Evolutionary conservation across 2,888 invertebrate genomes (phyloP).

Genomic region (Lasioglossum figueresi): DNA sequence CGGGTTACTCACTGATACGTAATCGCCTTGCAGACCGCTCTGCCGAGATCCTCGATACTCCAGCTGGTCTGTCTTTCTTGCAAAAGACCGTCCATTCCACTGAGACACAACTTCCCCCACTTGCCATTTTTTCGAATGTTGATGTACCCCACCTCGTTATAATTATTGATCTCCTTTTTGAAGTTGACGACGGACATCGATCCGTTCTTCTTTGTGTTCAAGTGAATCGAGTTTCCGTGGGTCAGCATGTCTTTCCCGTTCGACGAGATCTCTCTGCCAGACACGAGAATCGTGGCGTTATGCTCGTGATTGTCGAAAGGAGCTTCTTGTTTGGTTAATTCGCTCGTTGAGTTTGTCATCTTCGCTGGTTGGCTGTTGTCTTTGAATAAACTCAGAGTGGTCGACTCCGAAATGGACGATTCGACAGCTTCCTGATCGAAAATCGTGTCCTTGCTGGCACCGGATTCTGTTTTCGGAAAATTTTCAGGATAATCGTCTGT

Average conservation of each 20-base stretch:
- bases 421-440: conserved; percentile 75
- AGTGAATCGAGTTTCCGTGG: conserved; percentile 60
- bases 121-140: conserved; percentile 90
- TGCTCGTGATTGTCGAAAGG: neutral
- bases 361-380: conserved; percentile 29
- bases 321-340: neutral
- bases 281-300: conserved; percentile 45
- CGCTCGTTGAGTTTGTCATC: neutral
- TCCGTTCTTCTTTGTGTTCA: conserved; percentile 55
- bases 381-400: conserved; percentile 57
- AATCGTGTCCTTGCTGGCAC: conserved; percentile 18
- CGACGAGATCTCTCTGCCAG: conserved; percentile 74
- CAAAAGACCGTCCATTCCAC: conserved; percentile 87
- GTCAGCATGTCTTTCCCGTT: conserved; percentile 58
- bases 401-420: conserved; percentile 72
- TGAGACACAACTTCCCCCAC: conserved; percentile 92
- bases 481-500: neutral
- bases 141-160: conserved; percentile 86
- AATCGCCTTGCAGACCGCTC: conserved; percentile 91
- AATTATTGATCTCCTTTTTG: conserved; percentile 78
- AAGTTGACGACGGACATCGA: conserved; percentile 37
- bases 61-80: conserved; percentile 86
- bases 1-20: conserved; percentile 88
- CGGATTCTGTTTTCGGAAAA: conserved; percentile 32
- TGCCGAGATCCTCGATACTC: conserved; percentile 89